Conservation (phyloP, 1,140 invertebrate genomes). For the Ceratina calcarata region DNA sequence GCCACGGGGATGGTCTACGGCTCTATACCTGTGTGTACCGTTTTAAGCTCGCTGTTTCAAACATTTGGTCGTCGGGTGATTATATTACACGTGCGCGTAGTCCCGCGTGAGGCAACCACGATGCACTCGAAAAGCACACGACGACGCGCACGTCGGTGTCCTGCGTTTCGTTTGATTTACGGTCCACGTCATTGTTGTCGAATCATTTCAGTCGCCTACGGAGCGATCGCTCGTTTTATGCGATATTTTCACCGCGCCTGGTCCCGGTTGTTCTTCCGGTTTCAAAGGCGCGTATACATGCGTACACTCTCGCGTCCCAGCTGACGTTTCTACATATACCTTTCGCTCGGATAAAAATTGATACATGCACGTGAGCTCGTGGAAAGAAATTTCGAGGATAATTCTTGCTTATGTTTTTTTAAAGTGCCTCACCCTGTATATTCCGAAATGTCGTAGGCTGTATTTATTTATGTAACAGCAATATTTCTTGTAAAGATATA, state of each 20-base stretch:
- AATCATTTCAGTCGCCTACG: slow-evolving; percentile 18
- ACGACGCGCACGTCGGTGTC: not conserved
- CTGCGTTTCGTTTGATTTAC: slow-evolving; percentile 36
- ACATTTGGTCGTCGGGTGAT: slow-evolving; percentile 28
- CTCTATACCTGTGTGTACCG: slow-evolving; percentile 12
- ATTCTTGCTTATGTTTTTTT: too few relatives aligned
- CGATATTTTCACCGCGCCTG: not conserved
- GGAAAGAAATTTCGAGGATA: too few relatives aligned
- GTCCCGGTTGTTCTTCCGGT: not conserved
- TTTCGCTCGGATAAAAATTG: not conserved
- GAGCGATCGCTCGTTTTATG: slow-evolving; percentile 1
- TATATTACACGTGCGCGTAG: slow-evolving; percentile 20
- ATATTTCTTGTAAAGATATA: too few relatives aligned
- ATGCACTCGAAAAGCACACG: slow-evolving; percentile 18
- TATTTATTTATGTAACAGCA: too few relatives aligned
- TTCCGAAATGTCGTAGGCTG: too few relatives aligned
- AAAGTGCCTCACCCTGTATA: too few relatives aligned
- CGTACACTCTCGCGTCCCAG: not conserved
- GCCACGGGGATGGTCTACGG: not conserved
- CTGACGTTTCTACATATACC: not conserved
- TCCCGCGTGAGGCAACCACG: not conserved
- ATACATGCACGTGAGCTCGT: too few relatives aligned
- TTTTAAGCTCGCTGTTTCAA: slow-evolving; percentile 48
- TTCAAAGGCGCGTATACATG: not conserved
- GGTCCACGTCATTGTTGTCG: slow-evolving; percentile 35